A percentile compares a stretch with the other conserved stretches of the same genome.
Evolutionary conservation across 2,888 invertebrate genomes (phyloP).

Genomic region (Nemoura dubitans): DNA sequence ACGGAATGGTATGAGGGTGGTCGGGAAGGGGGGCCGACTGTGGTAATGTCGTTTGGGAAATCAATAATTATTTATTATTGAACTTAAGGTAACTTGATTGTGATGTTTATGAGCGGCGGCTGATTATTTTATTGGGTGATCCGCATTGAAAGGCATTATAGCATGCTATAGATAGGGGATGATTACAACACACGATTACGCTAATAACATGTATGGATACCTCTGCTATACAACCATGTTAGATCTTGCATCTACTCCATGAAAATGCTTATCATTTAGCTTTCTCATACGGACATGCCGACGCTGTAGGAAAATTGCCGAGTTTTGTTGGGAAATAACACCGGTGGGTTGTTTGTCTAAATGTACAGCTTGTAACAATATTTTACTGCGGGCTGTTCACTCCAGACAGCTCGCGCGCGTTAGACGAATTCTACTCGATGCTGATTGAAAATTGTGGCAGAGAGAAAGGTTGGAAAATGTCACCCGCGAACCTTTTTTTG

Average conservation of each 20-base stretch:
- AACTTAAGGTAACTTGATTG: slow-evolving; percentile 15
- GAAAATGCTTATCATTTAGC: too few relatives aligned
- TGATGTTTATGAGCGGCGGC: slow-evolving; percentile 4
- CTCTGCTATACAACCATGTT: neutral
- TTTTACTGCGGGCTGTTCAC: neutral
- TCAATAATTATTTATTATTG: slow-evolving; percentile 29
- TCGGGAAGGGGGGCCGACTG: neutral
- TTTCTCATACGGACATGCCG: too few relatives aligned
- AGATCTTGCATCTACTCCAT: neutral
- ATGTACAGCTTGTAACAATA: neutral
- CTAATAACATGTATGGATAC: neutral
- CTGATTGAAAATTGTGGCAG: neutral
- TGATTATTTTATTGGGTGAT: neutral
- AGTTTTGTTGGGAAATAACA: neutral
- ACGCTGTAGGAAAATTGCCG: neutral
- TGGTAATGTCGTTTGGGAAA: slow-evolving; percentile 25
- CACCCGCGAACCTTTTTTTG: neutral
- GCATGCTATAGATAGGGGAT: neutral
- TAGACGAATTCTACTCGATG: neutral
- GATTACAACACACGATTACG: neutral
- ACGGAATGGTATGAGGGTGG: neutral
- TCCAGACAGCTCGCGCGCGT: neutral
- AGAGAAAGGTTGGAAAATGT: neutral
- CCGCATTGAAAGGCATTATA: neutral
- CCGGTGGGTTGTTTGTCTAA: neutral